phyloP scores from a whole-genome alignment of 1,140 invertebrate species.

The Sinonovacula constricta region DNA sequence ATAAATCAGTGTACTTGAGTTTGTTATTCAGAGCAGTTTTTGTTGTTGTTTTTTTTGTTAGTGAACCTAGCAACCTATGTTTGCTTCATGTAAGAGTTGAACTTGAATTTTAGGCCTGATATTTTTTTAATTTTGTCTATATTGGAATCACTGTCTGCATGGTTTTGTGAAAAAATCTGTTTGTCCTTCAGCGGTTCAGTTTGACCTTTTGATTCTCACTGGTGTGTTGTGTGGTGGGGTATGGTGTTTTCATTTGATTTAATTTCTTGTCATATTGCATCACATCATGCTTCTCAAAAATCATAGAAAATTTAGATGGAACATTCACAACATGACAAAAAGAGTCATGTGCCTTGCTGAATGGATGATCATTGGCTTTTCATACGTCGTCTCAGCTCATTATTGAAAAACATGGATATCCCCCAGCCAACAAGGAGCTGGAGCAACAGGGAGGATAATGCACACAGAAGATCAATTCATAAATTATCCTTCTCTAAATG shows the following conservation, averaged over 20 bases:
- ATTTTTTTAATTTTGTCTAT: no score
- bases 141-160: no score
- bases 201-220: conserved; percentile 43
- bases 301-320: no score
- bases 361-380: conserved; percentile 34
- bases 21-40: conserved; percentile 34
- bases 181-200: conserved; percentile 42
- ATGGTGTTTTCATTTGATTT: conserved; percentile 16
- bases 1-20: conserved; percentile 12
- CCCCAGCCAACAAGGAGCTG: background rate
- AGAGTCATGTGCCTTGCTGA: conserved; percentile 15
- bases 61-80: conserved; percentile 49
- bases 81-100: conserved; percentile 11
- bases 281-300: no score
- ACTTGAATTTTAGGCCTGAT: no score
- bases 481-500: background rate
- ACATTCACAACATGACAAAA: no score
- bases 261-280: conserved; percentile 49
- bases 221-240: conserved; percentile 49
- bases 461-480: background rate
- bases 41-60: conserved; percentile 26
- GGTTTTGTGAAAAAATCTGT: conserved; percentile 30
- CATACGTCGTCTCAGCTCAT: conserved; percentile 9
- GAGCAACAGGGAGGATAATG: background rate
- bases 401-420: conserved; percentile 1